Evolutionary conservation across 2,888 invertebrate genomes (phyloP).

Genomic region (Liposcelis brunnea): DNA sequence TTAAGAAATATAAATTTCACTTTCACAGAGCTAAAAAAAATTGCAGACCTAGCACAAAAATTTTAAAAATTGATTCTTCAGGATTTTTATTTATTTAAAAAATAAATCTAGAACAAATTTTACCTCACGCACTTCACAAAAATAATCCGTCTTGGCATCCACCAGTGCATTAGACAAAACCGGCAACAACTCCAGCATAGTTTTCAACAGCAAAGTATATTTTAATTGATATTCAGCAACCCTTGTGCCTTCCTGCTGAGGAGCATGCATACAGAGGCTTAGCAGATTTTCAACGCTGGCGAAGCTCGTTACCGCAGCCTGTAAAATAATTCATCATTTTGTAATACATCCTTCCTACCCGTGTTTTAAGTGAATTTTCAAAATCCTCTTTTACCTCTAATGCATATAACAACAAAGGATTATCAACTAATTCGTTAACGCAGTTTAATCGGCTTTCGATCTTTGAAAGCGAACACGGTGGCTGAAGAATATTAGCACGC

Average conservation of each 20-base stretch:
- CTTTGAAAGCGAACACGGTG: conserved; percentile 45
- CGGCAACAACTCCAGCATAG: conserved; percentile 52
- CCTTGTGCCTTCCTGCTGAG: conserved; percentile 29
- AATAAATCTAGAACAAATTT: conserved; percentile 8
- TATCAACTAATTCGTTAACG: conserved; percentile 55
- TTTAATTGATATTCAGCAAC: conserved; percentile 60
- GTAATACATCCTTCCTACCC: too few relatives aligned
- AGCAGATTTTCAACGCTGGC: conserved; percentile 65
- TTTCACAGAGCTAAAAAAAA: conserved; percentile 6
- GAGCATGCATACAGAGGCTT: conserved; percentile 35
- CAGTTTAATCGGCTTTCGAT: conserved; percentile 56
- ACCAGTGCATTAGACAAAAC: conserved; percentile 40
- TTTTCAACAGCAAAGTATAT: conserved; percentile 58
- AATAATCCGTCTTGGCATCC: conserved; percentile 33
- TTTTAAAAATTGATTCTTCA: too few relatives aligned
- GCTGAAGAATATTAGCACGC: conserved; percentile 65
- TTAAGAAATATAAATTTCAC: neutral
- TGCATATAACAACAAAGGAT: conserved; percentile 41
- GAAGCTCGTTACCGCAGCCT: conserved; percentile 48
- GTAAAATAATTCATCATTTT: conserved; percentile 17
- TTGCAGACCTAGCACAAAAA: too few relatives aligned
- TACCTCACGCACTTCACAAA: conserved; percentile 41
- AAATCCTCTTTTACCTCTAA: conserved; percentile 43
- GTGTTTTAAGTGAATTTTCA: too few relatives aligned
- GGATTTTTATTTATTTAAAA: conserved; percentile 14